Conservation (phyloP, 2,797 vertebrate species). For the Discoglossus pictus region DNA sequence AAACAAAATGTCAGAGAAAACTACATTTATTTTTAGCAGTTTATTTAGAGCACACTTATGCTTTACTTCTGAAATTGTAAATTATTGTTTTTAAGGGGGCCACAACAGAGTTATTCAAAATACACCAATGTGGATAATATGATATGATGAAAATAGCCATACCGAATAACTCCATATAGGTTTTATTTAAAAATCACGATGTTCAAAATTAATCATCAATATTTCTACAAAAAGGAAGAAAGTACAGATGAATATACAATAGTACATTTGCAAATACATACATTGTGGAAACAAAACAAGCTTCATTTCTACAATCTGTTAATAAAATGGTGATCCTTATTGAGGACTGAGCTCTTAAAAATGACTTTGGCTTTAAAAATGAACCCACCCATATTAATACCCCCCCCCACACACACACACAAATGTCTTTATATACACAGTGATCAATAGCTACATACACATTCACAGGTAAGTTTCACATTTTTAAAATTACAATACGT, state of each 20-base stretch:
- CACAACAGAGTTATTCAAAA: too few species aligned
- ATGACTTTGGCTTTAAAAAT: slow-evolving; percentile 27
- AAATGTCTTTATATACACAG: slow-evolving; percentile 31
- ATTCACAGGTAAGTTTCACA: slow-evolving; percentile 1
- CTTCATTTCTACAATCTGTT: not conserved
- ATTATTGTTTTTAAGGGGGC: too few species aligned
- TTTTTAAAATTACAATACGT: not conserved
- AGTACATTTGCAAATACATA: not conserved
- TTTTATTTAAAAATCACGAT: too few species aligned
- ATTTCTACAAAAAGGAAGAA: not conserved
- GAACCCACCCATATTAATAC: not conserved
- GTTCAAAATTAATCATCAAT: too few species aligned
- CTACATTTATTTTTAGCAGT: too few species aligned
- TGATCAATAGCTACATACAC: not conserved
- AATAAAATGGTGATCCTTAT: not conserved
- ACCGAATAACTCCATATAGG: too few species aligned
- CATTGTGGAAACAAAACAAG: not conserved
- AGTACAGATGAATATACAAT: not conserved
- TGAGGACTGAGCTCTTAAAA: not conserved
- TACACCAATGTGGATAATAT: too few species aligned
- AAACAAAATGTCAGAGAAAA: too few species aligned
- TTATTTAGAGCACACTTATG: too few species aligned
- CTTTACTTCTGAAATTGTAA: too few species aligned
- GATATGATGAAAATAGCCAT: too few species aligned
- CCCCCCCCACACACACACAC: not conserved